These are phyloP conservation scores for Kryptolebias ocellatus DNA, from an alignment of 2,797 vertebrate species.

Conservation along the genomic window DNA sequence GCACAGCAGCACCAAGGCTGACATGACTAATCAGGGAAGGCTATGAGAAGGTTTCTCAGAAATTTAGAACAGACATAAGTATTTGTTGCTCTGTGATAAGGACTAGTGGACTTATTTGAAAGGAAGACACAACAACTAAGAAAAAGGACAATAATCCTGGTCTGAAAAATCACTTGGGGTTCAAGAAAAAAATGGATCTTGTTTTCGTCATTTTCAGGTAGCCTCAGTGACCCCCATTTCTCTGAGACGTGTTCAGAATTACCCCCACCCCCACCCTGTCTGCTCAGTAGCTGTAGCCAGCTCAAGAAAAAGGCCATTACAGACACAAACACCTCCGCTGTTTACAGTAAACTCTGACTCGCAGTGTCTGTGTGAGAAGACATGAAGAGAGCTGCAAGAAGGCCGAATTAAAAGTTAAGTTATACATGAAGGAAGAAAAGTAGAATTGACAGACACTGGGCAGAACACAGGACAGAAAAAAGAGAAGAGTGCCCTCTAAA, in stretches of 20 bases:
- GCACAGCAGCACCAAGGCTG: conserved; percentile 33
- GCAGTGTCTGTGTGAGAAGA: conserved; percentile 2
- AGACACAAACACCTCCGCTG: conserved; percentile 50
- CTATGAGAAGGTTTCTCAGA: conserved; percentile 71
- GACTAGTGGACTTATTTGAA: not conserved
- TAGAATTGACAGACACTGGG: conserved; percentile 21
- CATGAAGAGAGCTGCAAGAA: not conserved
- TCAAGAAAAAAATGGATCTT: not conserved
- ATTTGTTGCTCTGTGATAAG: conserved; percentile 70
- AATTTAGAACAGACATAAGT: conserved; percentile 65
- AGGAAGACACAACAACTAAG: conserved; percentile 57
- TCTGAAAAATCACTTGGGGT: conserved; percentile 1
- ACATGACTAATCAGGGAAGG: conserved; percentile 50
- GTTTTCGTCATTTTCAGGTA: conserved; percentile 28
- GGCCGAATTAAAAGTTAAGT: not conserved
- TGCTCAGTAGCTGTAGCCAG: conserved; percentile 1
- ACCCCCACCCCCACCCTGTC: conserved; percentile 3
- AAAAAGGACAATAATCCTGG: conserved; percentile 32
- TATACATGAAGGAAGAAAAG: not conserved
- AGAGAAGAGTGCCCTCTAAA: conserved; percentile 75
- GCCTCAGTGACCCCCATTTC: conserved; percentile 13
- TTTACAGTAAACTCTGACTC: conserved; percentile 46
- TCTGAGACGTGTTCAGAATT: conserved; percentile 20
- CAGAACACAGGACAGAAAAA: conserved; percentile 26
- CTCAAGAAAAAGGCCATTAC: no score